A percentile compares a stretch with the other conserved stretches of the same genome.
Evolutionary conservation across 2,113 vertebrate species (phyloP).

Genomic region (Lampris incognitus): DNA sequence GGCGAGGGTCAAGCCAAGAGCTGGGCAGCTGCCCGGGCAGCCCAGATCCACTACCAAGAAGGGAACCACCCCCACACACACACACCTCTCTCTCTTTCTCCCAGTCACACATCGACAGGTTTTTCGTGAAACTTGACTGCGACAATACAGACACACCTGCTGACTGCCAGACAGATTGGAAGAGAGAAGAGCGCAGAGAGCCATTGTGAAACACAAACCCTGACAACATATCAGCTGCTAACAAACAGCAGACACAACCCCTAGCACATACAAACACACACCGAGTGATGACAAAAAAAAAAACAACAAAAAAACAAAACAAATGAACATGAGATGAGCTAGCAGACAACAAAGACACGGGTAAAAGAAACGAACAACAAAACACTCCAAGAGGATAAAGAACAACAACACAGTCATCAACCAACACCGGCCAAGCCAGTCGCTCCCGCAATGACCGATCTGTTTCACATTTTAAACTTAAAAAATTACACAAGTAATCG

Average conservation of each 20-base stretch:
- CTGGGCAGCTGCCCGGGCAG: constrained; percentile 57
- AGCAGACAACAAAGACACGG: constrained; percentile 25
- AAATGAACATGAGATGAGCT: background rate
- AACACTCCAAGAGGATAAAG: background rate
- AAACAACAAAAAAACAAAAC: too few relatives aligned
- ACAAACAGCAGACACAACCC: background rate
- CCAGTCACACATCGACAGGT: too few relatives aligned
- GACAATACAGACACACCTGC: too few relatives aligned
- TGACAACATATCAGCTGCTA: too few relatives aligned
- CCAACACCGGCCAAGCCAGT: background rate
- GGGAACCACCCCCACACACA: constrained; percentile 23
- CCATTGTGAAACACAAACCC: too few relatives aligned
- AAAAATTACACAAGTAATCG: too few relatives aligned
- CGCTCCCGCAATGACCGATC: background rate
- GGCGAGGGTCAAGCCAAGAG: constrained; percentile 50
- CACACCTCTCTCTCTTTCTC: background rate
- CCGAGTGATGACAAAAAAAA: background rate
- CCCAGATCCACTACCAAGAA: constrained; percentile 61
- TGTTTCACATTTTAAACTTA: background rate
- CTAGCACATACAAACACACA: background rate
- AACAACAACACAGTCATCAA: background rate
- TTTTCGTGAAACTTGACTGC: too few relatives aligned
- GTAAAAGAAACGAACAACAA: background rate
- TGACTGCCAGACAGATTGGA: background rate
- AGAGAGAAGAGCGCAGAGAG: background rate